Conservation (phyloP, 2,113 vertebrate species). For the Chascanopsetta lugubris region DNA sequence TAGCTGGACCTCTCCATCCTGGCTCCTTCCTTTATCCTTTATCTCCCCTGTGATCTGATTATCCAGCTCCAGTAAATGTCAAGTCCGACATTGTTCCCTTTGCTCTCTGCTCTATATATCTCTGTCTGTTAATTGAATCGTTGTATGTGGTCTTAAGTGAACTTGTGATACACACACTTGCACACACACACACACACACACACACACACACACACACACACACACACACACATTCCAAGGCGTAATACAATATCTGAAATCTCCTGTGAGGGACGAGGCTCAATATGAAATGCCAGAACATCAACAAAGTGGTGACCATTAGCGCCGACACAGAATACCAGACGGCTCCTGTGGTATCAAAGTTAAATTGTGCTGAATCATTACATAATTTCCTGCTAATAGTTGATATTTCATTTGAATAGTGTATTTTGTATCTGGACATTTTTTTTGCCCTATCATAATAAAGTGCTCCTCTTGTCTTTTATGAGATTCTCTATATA, state of each 20-base stretch:
- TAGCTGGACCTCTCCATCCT: neutral
- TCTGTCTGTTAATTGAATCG: conserved; percentile 30
- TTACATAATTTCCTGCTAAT: neutral
- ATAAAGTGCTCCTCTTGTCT: neutral
- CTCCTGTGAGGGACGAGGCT: conserved; percentile 28
- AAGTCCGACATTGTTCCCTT: conserved; percentile 35
- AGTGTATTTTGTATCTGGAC: neutral
- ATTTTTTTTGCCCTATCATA: no score
- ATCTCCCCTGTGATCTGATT: conserved; percentile 31
- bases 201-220: conserved; percentile 16
- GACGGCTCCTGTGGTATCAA: no score
- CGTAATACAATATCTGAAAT: conserved; percentile 59
- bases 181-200: conserved; percentile 4
- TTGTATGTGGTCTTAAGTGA: conserved; percentile 16
- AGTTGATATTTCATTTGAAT: neutral
- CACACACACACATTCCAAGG: conserved; percentile 16
- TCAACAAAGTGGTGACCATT: conserved; percentile 59
- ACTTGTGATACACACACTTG: neutral
- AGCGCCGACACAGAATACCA: conserved; percentile 35
- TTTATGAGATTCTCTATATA: neutral
- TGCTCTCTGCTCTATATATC: conserved; percentile 9
- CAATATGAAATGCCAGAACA: conserved; percentile 33
- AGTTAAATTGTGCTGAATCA: conserved; percentile 14
- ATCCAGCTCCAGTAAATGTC: conserved; percentile 45
- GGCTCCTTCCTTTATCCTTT: conserved; percentile 8